phyloP scores from a whole-genome alignment of 1,140 invertebrate species.

The Vollenhovia emeryi region DNA sequence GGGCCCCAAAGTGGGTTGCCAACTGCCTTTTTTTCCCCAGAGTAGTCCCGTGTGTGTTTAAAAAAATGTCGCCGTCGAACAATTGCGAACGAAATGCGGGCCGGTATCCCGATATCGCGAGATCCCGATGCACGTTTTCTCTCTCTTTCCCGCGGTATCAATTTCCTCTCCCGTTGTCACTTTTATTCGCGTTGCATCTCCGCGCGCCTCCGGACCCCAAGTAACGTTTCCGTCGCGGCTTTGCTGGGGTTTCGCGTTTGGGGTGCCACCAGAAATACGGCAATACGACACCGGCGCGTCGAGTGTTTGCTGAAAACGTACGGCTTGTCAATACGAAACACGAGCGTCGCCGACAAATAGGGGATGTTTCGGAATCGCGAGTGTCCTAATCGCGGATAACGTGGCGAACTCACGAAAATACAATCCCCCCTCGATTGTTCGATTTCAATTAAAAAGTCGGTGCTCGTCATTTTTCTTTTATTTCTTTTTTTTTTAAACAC shows the following conservation, averaged over 20 bases:
- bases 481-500: no score
- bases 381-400: not conserved
- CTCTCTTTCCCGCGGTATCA: constrained; percentile 5
- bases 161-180: not conserved
- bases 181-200: not conserved
- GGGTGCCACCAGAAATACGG: constrained; percentile 21
- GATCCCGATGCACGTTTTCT: not conserved
- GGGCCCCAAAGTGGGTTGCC: no score
- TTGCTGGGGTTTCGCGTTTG: not conserved
- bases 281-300: not conserved
- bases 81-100: constrained; percentile 5
- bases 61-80: not conserved
- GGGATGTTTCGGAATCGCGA: not conserved
- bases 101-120: not conserved
- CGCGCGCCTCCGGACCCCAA: not conserved
- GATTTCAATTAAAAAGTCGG: not conserved
- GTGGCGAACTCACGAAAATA: not conserved
- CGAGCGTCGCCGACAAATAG: constrained; percentile 16
- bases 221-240: not conserved
- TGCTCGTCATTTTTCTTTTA: constrained; percentile 13
- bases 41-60: not conserved
- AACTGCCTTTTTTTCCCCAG: no score
- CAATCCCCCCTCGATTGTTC: not conserved
- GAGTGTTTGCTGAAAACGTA: constrained; percentile 28
- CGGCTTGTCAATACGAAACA: constrained; percentile 21